These are phyloP conservation scores for Mus caroli DNA, from an alignment of 2,797 vertebrate species.

Conservation along the genomic window DNA sequence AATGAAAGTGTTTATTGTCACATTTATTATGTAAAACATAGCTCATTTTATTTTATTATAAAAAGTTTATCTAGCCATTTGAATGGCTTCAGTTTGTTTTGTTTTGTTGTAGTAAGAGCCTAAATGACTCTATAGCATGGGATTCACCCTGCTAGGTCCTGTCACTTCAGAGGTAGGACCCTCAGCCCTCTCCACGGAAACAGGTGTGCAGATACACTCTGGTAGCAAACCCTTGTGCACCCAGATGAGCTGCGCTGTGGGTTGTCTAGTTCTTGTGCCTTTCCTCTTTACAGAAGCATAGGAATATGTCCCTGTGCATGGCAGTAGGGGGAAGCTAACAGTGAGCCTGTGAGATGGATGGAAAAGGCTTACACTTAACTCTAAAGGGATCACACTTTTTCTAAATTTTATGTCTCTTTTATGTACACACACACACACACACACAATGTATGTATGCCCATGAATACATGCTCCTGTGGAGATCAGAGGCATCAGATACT, in stretches of 20 bases:
- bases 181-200: not conserved
- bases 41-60: conserved; percentile 33
- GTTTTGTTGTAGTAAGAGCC: not conserved
- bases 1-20: not conserved
- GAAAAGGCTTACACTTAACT: not conserved
- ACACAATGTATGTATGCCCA: not conserved
- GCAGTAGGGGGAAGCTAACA: not conserved
- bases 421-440: not conserved
- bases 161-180: not conserved
- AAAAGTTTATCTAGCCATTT: not conserved
- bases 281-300: not conserved
- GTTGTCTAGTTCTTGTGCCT: not conserved
- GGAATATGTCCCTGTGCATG: not conserved
- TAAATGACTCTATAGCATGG: not conserved
- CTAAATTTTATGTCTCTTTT: not conserved
- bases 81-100: not conserved
- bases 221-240: fast-evolving
- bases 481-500: not conserved
- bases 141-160: not conserved
- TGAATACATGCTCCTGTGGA: not conserved
- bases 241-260: not conserved
- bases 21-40: conserved; percentile 14
- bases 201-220: not conserved
- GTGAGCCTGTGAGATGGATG: not conserved
- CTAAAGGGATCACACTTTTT: not conserved